Evolutionary conservation across 2,888 invertebrate genomes (phyloP).

Genomic region (Netelia fuscicornis): DNA sequence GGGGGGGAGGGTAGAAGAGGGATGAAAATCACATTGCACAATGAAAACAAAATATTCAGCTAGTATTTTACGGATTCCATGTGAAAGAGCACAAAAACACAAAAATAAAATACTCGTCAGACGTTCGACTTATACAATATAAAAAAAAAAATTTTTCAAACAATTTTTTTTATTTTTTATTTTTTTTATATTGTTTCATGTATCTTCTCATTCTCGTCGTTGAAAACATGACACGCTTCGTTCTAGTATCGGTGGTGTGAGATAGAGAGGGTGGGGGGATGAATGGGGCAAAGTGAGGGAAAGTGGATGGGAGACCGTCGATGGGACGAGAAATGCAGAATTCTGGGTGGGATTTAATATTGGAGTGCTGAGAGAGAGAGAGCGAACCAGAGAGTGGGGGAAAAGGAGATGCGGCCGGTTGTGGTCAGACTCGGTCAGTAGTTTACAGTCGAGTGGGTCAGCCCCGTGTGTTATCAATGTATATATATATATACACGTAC

Average conservation of each 20-base stretch:
- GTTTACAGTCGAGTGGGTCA: conserved; percentile 66
- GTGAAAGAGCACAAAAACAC: background rate
- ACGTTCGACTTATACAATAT: background rate
- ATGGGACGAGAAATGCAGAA: conserved; percentile 41
- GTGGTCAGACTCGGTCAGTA: conserved; percentile 68
- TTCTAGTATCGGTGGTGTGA: background rate
- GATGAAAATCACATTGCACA: background rate
- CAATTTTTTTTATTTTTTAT: conserved; percentile 1
- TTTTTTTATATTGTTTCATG: background rate
- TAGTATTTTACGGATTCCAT: conserved; percentile 28
- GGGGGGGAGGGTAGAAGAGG: too few relatives aligned
- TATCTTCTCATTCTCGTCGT: background rate
- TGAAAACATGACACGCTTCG: conserved; percentile 11
- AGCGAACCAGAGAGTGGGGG: background rate
- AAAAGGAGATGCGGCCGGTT: conserved; percentile 54
- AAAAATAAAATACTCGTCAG: background rate
- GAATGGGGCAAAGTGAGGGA: background rate
- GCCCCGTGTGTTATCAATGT: conserved; percentile 47
- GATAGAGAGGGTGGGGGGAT: background rate
- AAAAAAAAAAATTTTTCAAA: too few relatives aligned
- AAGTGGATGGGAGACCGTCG: background rate
- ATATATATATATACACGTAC: conserved; percentile 17
- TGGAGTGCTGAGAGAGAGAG: conserved; percentile 22
- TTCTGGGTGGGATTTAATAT: conserved; percentile 56
- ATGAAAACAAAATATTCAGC: background rate